phyloP scores from a whole-genome alignment of 2,888 invertebrate species.

The Eilema sororculum region DNA sequence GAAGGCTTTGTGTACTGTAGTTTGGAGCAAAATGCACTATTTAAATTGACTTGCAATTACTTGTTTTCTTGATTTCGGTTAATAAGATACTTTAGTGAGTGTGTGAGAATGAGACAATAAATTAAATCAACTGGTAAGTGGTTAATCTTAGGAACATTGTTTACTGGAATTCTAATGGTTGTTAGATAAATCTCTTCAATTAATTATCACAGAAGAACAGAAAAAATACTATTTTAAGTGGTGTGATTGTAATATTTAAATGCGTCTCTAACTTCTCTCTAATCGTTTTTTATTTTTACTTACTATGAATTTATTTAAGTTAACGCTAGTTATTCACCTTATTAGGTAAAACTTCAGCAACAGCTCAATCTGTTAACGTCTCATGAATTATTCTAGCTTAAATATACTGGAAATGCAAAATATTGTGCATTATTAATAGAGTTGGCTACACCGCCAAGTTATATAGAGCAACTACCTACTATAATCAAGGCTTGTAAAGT shows the following conservation, averaged over 20 bases:
- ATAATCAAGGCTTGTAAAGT: neutral
- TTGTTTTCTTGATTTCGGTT: neutral
- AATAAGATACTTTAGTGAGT: neutral
- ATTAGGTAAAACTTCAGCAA: conserved; percentile 19
- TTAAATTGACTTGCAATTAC: neutral
- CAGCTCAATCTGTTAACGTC: conserved; percentile 22
- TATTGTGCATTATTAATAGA: conserved; percentile 23
- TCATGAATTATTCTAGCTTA: conserved; percentile 23
- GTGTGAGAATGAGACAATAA: neutral
- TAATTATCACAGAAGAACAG: neutral
- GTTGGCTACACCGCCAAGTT: conserved; percentile 2
- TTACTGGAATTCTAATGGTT: neutral
- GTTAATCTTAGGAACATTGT: neutral
- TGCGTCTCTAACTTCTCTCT: neutral
- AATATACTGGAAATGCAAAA: conserved; percentile 22
- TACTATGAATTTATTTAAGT: conserved; percentile 15
- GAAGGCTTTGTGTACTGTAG: conserved; percentile 24
- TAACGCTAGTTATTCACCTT: conserved; percentile 11
- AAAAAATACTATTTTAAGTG: neutral
- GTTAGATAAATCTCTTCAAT: neutral
- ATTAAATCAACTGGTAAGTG: neutral
- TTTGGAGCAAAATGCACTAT: neutral
- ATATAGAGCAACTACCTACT: neutral
- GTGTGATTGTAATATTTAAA: neutral
- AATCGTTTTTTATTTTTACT: neutral